These are phyloP conservation scores for Nilaparvata lugens DNA, from an alignment of 1,140 invertebrate species.

Conservation along the genomic window DNA sequence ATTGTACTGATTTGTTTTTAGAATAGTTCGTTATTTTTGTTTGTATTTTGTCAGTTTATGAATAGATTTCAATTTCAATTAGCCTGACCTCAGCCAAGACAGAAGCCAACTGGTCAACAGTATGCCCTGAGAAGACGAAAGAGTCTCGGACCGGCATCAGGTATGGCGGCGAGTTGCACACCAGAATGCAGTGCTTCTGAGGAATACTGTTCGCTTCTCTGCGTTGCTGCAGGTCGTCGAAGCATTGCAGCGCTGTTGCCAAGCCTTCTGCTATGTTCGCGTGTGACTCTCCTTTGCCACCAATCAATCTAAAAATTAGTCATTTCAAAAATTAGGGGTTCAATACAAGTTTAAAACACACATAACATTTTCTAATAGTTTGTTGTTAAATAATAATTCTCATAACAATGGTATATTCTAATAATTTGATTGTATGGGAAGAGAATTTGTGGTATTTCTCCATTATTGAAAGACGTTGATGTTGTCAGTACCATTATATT, in stretches of 20 bases:
- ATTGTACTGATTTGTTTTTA: too few relatives aligned
- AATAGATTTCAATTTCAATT: too few relatives aligned
- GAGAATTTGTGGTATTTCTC: too few relatives aligned
- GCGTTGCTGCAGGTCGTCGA: constrained; percentile 73
- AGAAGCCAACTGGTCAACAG: constrained; percentile 61
- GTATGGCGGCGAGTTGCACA: constrained; percentile 92
- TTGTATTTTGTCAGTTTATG: too few relatives aligned
- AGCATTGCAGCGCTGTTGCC: constrained; percentile 73
- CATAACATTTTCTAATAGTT: too few relatives aligned
- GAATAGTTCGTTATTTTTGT: too few relatives aligned
- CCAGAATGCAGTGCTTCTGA: constrained; percentile 74
- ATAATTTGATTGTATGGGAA: too few relatives aligned
- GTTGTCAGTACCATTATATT: too few relatives aligned
- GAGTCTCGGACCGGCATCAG: constrained; percentile 73
- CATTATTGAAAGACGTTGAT: too few relatives aligned
- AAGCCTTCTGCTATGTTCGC: constrained; percentile 87
- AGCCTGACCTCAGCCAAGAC: constrained; percentile 56
- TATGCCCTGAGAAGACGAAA: constrained; percentile 57
- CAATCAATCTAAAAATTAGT: constrained; percentile 55
- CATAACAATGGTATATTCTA: too few relatives aligned
- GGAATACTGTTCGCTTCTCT: constrained; percentile 44
- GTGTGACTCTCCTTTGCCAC: constrained; percentile 78
- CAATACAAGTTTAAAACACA: neutral
- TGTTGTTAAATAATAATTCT: too few relatives aligned
- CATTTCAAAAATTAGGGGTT: neutral